Conservation (phyloP, 2,888 invertebrate species). For the Gari tellinella region DNA sequence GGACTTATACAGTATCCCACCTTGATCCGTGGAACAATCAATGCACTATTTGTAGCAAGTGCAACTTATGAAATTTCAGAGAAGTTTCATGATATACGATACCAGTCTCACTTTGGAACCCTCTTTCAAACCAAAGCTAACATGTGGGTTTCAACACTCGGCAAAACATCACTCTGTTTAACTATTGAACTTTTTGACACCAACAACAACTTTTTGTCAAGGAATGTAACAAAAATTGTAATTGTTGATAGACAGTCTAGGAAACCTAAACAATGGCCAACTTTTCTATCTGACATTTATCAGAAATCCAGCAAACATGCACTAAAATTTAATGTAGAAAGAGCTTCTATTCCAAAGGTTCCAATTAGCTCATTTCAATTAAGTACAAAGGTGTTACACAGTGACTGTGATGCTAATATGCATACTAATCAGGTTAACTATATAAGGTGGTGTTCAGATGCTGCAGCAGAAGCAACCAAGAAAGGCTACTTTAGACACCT, state of each 20-base stretch:
- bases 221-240: slow-evolving; percentile 9
- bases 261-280: slow-evolving; percentile 24
- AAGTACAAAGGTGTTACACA: slow-evolving; percentile 26
- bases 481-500: slow-evolving; percentile 23
- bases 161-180: slow-evolving; percentile 8
- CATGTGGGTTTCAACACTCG: background rate
- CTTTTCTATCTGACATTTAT: background rate
- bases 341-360: slow-evolving; percentile 2
- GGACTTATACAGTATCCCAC: slow-evolving; percentile 25
- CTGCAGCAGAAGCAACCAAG: slow-evolving; percentile 20
- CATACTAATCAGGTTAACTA: slow-evolving; percentile 45
- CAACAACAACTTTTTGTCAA: background rate
- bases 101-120: slow-evolving; percentile 3
- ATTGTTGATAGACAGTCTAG: slow-evolving; percentile 19
- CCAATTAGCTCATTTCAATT: slow-evolving; percentile 18
- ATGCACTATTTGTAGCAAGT: slow-evolving; percentile 32
- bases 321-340: background rate
- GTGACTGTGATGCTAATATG: slow-evolving; percentile 47
- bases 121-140: slow-evolving; percentile 2
- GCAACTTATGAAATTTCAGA: slow-evolving; percentile 9
- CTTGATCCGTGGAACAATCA: slow-evolving; percentile 2
- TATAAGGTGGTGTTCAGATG: slow-evolving; percentile 41
- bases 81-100: slow-evolving; percentile 8
- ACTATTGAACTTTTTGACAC: background rate
- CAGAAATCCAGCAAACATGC: background rate